Percentiles rank a stretch among this genome's conserved stretches.
phyloP scores from a whole-genome alignment of 2,113 vertebrate genomes.

The Herpetotheres cachinnans region DNA sequence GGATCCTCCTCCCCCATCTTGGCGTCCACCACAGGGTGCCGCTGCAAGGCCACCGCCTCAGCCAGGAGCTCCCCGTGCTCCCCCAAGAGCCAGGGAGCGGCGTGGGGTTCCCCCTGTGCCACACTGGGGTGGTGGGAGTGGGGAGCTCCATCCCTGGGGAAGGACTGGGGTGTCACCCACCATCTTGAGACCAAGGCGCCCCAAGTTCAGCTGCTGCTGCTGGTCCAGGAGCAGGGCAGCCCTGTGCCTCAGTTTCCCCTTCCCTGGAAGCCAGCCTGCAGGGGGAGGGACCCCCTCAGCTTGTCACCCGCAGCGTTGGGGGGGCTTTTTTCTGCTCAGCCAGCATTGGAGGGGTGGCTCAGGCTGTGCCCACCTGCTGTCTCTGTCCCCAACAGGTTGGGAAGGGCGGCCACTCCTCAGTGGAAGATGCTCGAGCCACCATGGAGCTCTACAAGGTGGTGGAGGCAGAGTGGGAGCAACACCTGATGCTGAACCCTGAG shows the following conservation, averaged over 20 bases:
- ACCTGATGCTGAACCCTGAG: slow-evolving; percentile 39
- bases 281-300: too few species aligned
- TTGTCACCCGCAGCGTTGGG: rapidly evolving
- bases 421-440: slow-evolving; percentile 90
- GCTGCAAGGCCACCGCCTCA: not conserved
- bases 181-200: rapidly evolving
- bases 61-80: rapidly evolving
- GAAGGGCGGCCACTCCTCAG: slow-evolving; percentile 85
- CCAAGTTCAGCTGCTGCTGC: not conserved
- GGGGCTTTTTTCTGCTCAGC: not conserved
- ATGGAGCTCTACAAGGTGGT: slow-evolving; percentile 93
- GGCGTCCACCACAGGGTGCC: not conserved
- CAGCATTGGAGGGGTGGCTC: rapidly evolving
- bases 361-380: not conserved
- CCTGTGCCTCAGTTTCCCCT: not conserved
- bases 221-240: not conserved
- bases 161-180: not conserved
- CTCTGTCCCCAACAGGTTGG: slow-evolving; percentile 72
- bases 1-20: too few species aligned
- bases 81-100: not conserved
- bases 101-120: too few species aligned
- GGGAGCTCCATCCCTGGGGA: too few species aligned
- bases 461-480: slow-evolving; percentile 85
- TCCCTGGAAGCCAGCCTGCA: not conserved
- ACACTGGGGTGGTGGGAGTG: rapidly evolving